Conservation (phyloP, 2,797 vertebrate species). For the Tragopan temminckii region DNA sequence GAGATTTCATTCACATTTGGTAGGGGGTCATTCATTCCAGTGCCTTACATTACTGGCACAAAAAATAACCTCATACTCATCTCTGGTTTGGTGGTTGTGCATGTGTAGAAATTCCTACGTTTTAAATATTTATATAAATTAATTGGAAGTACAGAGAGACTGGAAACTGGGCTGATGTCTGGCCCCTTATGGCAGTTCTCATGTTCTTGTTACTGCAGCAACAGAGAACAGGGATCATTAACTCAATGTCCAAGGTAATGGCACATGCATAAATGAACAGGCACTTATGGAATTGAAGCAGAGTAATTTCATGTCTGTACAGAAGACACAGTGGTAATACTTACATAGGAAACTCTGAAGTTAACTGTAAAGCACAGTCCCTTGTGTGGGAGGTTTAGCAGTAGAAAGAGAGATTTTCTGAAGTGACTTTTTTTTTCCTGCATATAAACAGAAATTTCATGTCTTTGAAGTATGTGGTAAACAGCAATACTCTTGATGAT, state of each 20-base stretch:
- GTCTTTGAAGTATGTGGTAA: not conserved
- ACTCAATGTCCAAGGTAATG: not conserved
- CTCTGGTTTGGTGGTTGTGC: not conserved
- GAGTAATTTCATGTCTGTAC: not conserved
- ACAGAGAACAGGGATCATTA: not conserved
- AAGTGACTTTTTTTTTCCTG: not conserved
- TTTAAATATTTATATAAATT: not conserved
- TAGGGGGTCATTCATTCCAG: not conserved
- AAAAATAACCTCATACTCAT: not conserved
- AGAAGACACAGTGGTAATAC: not conserved
- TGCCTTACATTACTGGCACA: not conserved
- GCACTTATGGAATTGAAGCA: not conserved
- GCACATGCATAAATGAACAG: not conserved
- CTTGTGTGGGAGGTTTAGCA: not conserved
- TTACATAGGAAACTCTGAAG: not conserved
- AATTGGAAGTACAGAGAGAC: not conserved
- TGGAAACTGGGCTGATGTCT: not conserved
- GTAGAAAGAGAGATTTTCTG: not conserved
- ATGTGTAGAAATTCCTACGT: not conserved
- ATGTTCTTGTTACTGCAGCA: fast-evolving
- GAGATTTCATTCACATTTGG: not conserved
- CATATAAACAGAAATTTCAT: not conserved
- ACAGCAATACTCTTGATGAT: not conserved
- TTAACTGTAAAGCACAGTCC: not conserved
- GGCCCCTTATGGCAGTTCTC: not conserved